Conservation (phyloP, 2,888 invertebrate genomes). For the Maniola hyperantus region DNA sequence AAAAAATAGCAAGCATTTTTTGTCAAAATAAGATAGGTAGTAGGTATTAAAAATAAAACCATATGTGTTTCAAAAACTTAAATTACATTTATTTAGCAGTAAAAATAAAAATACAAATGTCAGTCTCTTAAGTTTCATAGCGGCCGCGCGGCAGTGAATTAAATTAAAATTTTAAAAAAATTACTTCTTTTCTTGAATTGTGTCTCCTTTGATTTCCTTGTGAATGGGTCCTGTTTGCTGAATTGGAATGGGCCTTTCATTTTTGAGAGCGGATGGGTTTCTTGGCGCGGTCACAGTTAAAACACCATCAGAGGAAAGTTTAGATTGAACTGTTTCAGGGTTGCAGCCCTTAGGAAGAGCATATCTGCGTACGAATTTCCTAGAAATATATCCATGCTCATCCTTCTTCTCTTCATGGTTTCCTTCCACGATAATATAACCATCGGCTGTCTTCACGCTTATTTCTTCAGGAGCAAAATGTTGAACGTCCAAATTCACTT, state of each 20-base stretch:
- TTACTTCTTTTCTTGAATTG: constrained; percentile 21
- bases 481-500: constrained; percentile 87
- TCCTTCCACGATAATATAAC: constrained; percentile 87
- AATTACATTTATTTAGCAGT: not conserved
- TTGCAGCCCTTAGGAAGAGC: constrained; percentile 86
- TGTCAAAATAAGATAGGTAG: too few relatives aligned
- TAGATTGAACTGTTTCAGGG: constrained; percentile 85
- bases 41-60: not conserved
- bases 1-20: too few relatives aligned
- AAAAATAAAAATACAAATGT: constrained; percentile 20
- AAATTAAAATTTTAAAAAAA: not conserved
- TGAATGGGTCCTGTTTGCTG: constrained; percentile 60
- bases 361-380: constrained; percentile 88
- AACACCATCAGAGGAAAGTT: constrained; percentile 88
- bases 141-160: not conserved
- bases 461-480: constrained; percentile 90
- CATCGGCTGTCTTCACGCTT: constrained; percentile 87
- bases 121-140: constrained; percentile 30
- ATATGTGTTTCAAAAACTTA: not conserved
- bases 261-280: constrained; percentile 50
- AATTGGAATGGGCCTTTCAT: constrained; percentile 57
- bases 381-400: constrained; percentile 86
- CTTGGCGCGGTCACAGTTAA: constrained; percentile 85
- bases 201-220: constrained; percentile 54
- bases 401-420: constrained; percentile 90